phyloP scores from a whole-genome alignment of 2,797 vertebrate genomes.

The Epinephelus awoara region DNA sequence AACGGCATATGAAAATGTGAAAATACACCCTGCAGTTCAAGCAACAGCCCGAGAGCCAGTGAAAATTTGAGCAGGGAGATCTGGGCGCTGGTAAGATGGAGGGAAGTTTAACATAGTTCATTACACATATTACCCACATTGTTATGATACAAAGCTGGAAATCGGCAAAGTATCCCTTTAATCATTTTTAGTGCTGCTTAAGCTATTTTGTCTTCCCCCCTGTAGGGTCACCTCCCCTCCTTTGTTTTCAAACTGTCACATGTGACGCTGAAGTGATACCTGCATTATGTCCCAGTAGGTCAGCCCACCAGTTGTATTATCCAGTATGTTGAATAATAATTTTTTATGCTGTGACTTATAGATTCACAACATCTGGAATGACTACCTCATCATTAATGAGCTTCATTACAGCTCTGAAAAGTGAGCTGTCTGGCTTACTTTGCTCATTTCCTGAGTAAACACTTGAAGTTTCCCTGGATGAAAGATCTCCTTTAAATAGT shows the following conservation, averaged over 20 bases:
- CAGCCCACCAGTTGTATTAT: not conserved
- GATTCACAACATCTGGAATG: conserved; percentile 35
- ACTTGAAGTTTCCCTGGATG: conserved; percentile 46
- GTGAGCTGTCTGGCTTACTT: conserved; percentile 27
- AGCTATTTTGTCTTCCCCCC: not conserved
- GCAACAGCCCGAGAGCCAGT: too few relatives aligned
- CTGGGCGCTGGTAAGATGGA: too few relatives aligned
- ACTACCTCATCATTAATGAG: conserved; percentile 49
- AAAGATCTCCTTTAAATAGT: conserved; percentile 41
- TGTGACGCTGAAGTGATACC: not conserved
- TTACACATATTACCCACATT: too few relatives aligned
- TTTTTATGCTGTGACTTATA: conserved; percentile 26
- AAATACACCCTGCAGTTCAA: too few relatives aligned
- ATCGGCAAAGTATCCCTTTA: too few relatives aligned
- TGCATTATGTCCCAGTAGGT: not conserved
- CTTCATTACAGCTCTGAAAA: conserved; percentile 49
- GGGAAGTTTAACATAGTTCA: too few relatives aligned
- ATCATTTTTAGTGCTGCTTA: too few relatives aligned
- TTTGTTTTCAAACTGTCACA: conserved; percentile 9
- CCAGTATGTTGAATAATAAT: not conserved
- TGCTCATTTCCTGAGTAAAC: conserved; percentile 48
- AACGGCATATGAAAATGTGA: too few relatives aligned
- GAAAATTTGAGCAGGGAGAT: too few relatives aligned
- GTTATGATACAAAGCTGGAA: too few relatives aligned
- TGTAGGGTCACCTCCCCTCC: not conserved